These are phyloP conservation scores for Helicoverpa assulta DNA, from an alignment of 2,888 invertebrate species.

Conservation along the genomic window DNA sequence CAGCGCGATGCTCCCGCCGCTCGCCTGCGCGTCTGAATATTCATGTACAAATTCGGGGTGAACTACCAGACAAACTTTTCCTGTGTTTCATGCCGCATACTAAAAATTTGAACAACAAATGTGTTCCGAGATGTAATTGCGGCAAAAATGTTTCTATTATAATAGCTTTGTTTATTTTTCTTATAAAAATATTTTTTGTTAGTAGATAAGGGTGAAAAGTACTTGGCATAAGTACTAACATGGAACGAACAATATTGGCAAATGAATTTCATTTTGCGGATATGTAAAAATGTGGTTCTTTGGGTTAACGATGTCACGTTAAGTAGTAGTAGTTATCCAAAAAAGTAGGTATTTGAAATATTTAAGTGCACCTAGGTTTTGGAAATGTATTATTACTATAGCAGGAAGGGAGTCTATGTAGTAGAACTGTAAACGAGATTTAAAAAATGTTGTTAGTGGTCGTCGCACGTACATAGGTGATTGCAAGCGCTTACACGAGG, in stretches of 20 bases:
- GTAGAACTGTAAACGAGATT: constrained; percentile 69
- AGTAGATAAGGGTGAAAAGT: not conserved
- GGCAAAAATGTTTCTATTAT: constrained; percentile 9
- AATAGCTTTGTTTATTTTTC: not conserved
- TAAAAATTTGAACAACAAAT: constrained; percentile 61
- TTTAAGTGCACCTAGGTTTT: constrained; percentile 1
- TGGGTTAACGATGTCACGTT: constrained; percentile 11
- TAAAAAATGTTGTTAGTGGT: constrained; percentile 72
- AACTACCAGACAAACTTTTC: constrained; percentile 67
- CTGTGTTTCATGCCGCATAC: constrained; percentile 61
- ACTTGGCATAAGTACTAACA: not conserved
- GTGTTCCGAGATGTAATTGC: constrained; percentile 25
- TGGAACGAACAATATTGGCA: not conserved
- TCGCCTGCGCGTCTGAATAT: constrained; percentile 81
- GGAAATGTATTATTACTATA: constrained; percentile 5
- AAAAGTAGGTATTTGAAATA: not conserved
- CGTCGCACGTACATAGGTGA: constrained; percentile 82
- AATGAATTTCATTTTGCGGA: not conserved
- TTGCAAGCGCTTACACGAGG: constrained; percentile 87
- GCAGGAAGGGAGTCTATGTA: constrained; percentile 47
- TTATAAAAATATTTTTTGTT: not conserved
- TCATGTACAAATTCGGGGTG: constrained; percentile 79
- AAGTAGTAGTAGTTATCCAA: not conserved
- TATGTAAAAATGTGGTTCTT: constrained; percentile 10
- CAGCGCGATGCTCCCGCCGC: constrained; percentile 57